Evolutionary conservation across 2,797 vertebrate genomes (phyloP).

Genomic region (Geotrypetes seraphini): DNA sequence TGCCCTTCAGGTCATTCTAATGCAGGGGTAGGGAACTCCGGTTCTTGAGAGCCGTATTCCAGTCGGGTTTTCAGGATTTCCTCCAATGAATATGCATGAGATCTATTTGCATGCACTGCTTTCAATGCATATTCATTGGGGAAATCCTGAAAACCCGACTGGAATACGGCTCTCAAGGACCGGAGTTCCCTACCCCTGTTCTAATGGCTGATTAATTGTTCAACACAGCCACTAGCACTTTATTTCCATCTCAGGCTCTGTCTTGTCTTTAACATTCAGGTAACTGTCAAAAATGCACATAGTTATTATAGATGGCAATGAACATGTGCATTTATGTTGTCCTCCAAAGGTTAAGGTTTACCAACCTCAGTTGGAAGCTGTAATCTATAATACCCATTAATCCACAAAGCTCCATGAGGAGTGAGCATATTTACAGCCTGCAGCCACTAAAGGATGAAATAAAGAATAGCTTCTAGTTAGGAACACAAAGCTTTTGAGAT

Average conservation of each 20-base stretch:
- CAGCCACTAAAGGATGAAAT: slow-evolving; percentile 68
- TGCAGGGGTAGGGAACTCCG: too few species aligned
- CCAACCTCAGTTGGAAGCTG: slow-evolving; percentile 52
- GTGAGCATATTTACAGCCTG: slow-evolving; percentile 61
- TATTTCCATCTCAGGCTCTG: slow-evolving; percentile 28
- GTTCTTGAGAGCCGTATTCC: too few species aligned
- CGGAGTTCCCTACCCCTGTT: too few species aligned
- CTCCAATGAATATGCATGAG: too few species aligned
- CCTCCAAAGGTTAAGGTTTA: slow-evolving; percentile 66
- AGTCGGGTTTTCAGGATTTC: too few species aligned
- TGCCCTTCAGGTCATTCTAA: too few species aligned
- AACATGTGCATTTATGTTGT: slow-evolving; percentile 52
- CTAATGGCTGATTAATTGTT: slow-evolving; percentile 27
- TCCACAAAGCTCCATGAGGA: slow-evolving; percentile 50
- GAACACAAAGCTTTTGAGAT: slow-evolving; percentile 63
- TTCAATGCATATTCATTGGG: too few species aligned
- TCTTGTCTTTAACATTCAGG: slow-evolving; percentile 40
- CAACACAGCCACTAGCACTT: slow-evolving; percentile 16
- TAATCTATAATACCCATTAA: slow-evolving; percentile 65
- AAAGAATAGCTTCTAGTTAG: slow-evolving; percentile 72
- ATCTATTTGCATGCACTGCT: too few species aligned
- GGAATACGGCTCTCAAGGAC: too few species aligned
- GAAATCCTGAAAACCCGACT: too few species aligned
- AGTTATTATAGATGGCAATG: slow-evolving; percentile 53
- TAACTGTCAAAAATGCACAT: slow-evolving; percentile 46